Evolutionary conservation across 2,888 invertebrate genomes (phyloP).

Genomic region (Cosmorhoe ocellata): DNA sequence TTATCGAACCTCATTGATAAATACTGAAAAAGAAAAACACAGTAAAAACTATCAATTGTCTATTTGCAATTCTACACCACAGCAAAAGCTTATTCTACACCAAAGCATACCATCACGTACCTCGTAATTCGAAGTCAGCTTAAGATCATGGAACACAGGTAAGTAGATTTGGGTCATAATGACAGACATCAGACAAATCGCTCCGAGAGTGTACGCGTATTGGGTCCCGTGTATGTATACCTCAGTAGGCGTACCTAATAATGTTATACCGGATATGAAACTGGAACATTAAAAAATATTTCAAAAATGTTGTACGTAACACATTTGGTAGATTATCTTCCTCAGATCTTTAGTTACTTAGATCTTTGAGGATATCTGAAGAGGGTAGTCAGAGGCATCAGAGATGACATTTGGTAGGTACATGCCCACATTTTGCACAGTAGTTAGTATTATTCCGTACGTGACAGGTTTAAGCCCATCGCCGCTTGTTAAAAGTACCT

Average conservation of each 20-base stretch:
- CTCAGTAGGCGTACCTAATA: conserved; percentile 90
- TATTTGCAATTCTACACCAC: too few relatives aligned
- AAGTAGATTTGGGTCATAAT: conserved; percentile 86
- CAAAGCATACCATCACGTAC: conserved; percentile 55
- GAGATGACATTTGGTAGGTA: too few relatives aligned
- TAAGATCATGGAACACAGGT: conserved; percentile 88
- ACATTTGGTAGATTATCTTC: too few relatives aligned
- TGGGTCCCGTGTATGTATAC: conserved; percentile 91
- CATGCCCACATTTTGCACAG: too few relatives aligned
- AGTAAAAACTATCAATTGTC: background rate
- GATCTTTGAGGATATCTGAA: too few relatives aligned
- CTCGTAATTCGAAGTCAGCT: conserved; percentile 91
- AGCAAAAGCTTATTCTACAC: too few relatives aligned
- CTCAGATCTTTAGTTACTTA: too few relatives aligned
- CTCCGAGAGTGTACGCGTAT: conserved; percentile 85
- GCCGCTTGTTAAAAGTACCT: too few relatives aligned
- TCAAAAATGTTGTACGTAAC: too few relatives aligned
- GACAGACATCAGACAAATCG: conserved; percentile 85
- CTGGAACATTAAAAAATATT: conserved; percentile 55
- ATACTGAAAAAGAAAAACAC: conserved; percentile 78
- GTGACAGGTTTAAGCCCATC: too few relatives aligned
- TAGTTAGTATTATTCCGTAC: too few relatives aligned
- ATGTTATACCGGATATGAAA: conserved; percentile 89
- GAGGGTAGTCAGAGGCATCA: too few relatives aligned
- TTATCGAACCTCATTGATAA: conserved; percentile 87